Percentiles rank a stretch among this genome's conserved stretches.
Conservation (phyloP, 2,888 invertebrate genomes). For the Acanthopleura granulata region DNA sequence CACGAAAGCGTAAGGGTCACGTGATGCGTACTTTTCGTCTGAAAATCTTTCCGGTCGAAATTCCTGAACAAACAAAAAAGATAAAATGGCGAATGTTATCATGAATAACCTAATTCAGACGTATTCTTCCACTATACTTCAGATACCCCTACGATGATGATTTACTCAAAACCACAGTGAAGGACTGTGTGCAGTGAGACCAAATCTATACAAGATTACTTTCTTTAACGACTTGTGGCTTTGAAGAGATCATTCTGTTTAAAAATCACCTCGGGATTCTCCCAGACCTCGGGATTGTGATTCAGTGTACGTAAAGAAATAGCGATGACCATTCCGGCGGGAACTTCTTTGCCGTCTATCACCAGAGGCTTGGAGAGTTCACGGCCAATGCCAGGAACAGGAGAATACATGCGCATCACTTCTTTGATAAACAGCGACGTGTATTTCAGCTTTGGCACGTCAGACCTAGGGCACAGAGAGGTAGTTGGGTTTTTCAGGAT, state of each 20-base stretch:
- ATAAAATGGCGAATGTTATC: neutral
- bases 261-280: neutral
- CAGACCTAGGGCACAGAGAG: neutral
- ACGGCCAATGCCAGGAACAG: neutral
- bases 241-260: no score
- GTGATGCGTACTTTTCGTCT: neutral
- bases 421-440: neutral
- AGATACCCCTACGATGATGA: no score
- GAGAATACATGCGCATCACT: neutral
- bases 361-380: neutral
- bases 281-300: neutral
- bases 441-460: neutral
- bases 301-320: neutral
- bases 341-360: neutral
- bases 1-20: slow-evolving; percentile 30
- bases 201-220: no score
- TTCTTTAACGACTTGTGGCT: no score
- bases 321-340: neutral
- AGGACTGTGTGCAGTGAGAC: no score
- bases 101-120: no score
- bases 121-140: no score
- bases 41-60: slow-evolving; percentile 11
- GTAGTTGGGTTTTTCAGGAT: no score
- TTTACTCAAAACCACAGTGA: no score
- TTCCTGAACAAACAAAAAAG: neutral